Percentiles rank a stretch among this genome's conserved stretches.
Evolutionary conservation across 2,888 invertebrate species (phyloP).

Genomic region (Siphlonurus alternatus): DNA sequence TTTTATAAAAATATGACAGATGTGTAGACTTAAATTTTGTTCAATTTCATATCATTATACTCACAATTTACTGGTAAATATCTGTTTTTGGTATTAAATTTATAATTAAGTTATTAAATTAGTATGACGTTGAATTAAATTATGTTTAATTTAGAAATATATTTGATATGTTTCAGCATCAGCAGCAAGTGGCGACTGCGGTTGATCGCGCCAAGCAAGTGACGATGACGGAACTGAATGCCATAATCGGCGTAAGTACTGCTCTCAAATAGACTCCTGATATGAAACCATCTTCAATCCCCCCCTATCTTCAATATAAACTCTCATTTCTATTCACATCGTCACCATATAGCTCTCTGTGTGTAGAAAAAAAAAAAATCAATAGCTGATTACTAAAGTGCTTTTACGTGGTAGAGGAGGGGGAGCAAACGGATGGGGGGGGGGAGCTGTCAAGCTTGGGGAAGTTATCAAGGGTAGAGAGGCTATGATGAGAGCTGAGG

Average conservation of each 20-base stretch:
- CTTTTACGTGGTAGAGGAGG: conserved; percentile 6
- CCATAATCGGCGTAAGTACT: conserved; percentile 75
- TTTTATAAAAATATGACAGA: no score
- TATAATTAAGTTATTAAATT: no score
- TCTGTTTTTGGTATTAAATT: no score
- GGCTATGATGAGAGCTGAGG: not conserved
- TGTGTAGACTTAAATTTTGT: no score
- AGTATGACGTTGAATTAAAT: no score
- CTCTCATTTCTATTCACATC: not conserved
- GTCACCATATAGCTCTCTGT: not conserved
- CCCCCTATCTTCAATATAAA: not conserved
- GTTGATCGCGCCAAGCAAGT: conserved; percentile 91
- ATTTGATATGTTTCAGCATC: conserved; percentile 36
- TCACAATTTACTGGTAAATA: no score
- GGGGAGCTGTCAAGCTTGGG: not conserved
- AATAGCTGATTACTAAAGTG: conserved; percentile 10
- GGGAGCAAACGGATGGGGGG: not conserved
- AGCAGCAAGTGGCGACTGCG: conserved; percentile 84
- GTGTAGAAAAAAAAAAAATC: conserved; percentile 15
- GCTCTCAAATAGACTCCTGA: not conserved
- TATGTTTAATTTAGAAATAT: no score
- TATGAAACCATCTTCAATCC: not conserved
- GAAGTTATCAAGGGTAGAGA: not conserved
- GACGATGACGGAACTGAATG: conserved; percentile 85
- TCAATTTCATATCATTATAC: no score